Evolutionary conservation across 2,888 invertebrate genomes (phyloP).

Genomic region (Hyles lineata): DNA sequence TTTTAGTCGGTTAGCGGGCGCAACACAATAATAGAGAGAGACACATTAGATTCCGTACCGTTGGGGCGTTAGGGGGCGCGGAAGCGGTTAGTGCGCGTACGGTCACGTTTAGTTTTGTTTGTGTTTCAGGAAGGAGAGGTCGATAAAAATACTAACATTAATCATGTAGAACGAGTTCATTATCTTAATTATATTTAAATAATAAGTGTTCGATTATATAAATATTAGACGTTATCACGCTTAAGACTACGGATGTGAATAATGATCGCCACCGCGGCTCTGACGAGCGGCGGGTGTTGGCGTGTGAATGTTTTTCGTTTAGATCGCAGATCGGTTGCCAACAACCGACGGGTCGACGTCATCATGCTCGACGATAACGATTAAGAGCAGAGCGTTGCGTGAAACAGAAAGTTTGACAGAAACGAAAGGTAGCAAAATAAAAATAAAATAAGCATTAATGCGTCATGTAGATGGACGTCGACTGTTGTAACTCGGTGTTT

Average conservation of each 20-base stretch:
- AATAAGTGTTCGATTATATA: conserved; percentile 46
- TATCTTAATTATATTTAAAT: conserved; percentile 61
- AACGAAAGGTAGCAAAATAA: conserved; percentile 74
- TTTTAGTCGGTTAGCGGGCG: conserved; percentile 83
- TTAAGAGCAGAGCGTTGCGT: conserved; percentile 61
- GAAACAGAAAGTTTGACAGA: conserved; percentile 67
- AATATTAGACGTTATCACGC: conserved; percentile 49
- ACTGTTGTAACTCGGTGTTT: conserved; percentile 75
- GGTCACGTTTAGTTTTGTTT: conserved; percentile 66
- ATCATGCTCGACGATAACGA: conserved; percentile 58
- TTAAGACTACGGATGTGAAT: conserved; percentile 54
- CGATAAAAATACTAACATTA: conserved; percentile 92
- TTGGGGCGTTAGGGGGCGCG: conserved; percentile 63
- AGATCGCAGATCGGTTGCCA: conserved; percentile 48
- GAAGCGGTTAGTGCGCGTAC: conserved; percentile 67
- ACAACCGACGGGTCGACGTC: conserved; percentile 55
- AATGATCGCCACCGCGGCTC: conserved; percentile 55
- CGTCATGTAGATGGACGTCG: conserved; percentile 82
- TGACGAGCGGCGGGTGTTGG: conserved; percentile 51
- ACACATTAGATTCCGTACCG: conserved; percentile 68
- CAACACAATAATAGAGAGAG: conserved; percentile 71
- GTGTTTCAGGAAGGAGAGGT: conserved; percentile 92
- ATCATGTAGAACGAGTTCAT: conserved; percentile 78
- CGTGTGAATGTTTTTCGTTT: conserved; percentile 52
- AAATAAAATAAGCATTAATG: conserved; percentile 84